These are phyloP conservation scores for Catagonus wagneri DNA, from an alignment of 2,113 vertebrate species.

Conservation along the genomic window DNA sequence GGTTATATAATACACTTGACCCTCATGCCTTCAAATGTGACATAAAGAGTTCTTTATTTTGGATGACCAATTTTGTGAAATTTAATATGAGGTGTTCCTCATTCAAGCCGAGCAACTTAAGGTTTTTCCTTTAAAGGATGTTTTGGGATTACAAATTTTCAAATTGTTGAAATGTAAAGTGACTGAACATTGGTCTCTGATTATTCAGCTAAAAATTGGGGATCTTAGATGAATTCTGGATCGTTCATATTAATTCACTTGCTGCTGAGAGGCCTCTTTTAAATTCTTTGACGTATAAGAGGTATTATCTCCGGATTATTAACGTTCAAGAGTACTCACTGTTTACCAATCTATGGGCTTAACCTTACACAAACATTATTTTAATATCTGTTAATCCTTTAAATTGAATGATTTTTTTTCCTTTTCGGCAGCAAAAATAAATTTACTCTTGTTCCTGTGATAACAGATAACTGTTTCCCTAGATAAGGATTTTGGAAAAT, in stretches of 20 bases:
- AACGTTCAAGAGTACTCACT: conserved; percentile 57
- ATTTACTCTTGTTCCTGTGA: conserved; percentile 74
- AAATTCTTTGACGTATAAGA: conserved; percentile 71
- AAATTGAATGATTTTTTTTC: conserved; percentile 62
- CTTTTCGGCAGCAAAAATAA: conserved; percentile 69
- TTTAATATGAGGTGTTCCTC: conserved; percentile 8
- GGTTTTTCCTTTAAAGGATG: conserved; percentile 40
- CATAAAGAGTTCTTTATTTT: conserved; percentile 54
- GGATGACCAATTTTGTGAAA: conserved; percentile 37
- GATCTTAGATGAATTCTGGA: conserved; percentile 13
- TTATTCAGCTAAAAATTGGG: conserved; percentile 45
- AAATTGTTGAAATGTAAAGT: conserved; percentile 7
- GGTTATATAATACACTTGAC: background rate
- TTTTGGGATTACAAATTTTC: conserved; percentile 53
- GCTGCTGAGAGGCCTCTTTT: conserved; percentile 54
- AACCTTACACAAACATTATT: conserved; percentile 78
- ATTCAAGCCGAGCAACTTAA: conserved; percentile 16
- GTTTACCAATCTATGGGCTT: conserved; percentile 69
- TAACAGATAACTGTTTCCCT: conserved; percentile 68
- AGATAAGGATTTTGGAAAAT: conserved; percentile 67
- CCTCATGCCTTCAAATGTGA: background rate
- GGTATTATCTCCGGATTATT: conserved; percentile 71
- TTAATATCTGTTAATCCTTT: conserved; percentile 78
- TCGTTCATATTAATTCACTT: conserved; percentile 47
- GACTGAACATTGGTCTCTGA: conserved; percentile 41